Evolutionary conservation across 2,888 invertebrate genomes (phyloP).

Genomic region (Hybos culiciformis): DNA sequence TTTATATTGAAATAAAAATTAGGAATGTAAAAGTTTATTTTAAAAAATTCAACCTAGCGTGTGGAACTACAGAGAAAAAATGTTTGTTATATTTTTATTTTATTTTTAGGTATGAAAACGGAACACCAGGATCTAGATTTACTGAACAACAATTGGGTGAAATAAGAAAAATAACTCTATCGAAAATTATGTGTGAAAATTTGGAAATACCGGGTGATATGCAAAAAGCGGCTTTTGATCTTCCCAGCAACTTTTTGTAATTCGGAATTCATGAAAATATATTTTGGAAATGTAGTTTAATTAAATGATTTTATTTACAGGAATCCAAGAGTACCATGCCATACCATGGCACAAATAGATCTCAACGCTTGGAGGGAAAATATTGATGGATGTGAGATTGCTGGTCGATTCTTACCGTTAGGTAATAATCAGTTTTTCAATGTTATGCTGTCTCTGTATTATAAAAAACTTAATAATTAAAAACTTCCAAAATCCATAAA

Average conservation of each 20-base stretch:
- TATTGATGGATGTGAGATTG: conserved; percentile 68
- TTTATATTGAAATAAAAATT: no score
- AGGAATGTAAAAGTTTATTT: no score
- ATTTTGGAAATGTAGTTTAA: background rate
- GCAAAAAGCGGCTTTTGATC: conserved; percentile 79
- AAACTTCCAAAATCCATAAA: no score
- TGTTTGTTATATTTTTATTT: background rate
- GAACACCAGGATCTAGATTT: conserved; percentile 62
- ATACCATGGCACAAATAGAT: conserved; percentile 65
- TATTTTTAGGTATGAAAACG: conserved; percentile 64
- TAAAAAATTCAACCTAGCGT: background rate
- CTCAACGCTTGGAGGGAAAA: conserved; percentile 74
- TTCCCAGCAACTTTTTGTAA: conserved; percentile 78
- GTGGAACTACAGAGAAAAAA: background rate
- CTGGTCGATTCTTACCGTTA: no score
- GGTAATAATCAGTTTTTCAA: no score
- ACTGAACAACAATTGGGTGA: conserved; percentile 78
- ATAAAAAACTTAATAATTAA: no score
- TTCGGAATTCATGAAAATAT: conserved; percentile 20
- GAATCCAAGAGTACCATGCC: conserved; percentile 76
- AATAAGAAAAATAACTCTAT: conserved; percentile 69
- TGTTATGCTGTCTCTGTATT: no score
- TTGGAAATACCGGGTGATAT: conserved; percentile 73
- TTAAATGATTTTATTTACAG: conserved; percentile 30
- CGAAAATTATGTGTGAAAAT: conserved; percentile 81